Evolutionary conservation across 1,140 invertebrate genomes (phyloP).

Genomic region (Drosophila neocordata): DNA sequence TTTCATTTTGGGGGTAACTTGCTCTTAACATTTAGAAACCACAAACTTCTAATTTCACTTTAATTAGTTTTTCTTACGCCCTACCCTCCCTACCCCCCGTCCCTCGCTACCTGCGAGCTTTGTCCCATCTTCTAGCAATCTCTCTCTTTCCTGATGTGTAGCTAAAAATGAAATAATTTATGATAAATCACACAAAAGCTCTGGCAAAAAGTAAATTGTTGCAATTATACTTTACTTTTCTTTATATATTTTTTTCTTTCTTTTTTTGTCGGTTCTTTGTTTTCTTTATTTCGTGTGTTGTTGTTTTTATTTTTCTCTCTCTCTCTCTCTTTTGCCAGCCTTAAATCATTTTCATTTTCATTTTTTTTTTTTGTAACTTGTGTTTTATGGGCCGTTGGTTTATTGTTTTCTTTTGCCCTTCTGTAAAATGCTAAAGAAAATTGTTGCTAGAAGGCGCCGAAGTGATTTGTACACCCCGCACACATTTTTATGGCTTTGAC

Average conservation of each 20-base stretch:
- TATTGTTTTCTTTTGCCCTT: slow-evolving; percentile 63
- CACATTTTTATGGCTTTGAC: slow-evolving; percentile 13
- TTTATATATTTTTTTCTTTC: background rate
- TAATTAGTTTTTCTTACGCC: slow-evolving; percentile 3
- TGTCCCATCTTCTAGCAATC: background rate
- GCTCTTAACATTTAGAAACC: background rate
- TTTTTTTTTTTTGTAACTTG: slow-evolving; percentile 57
- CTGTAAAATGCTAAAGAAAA: slow-evolving; percentile 64
- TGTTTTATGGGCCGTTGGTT: slow-evolving; percentile 79
- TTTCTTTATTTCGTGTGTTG: slow-evolving; percentile 6
- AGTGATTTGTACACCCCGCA: slow-evolving; percentile 60
- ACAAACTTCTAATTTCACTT: slow-evolving; percentile 12
- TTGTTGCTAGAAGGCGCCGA: slow-evolving; percentile 41
- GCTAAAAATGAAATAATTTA: slow-evolving; percentile 12
- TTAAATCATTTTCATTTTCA: slow-evolving; percentile 75
- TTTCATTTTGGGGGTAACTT: background rate
- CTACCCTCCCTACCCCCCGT: background rate
- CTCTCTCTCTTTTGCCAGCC: slow-evolving; percentile 14
- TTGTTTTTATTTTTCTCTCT: background rate
- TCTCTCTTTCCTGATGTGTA: background rate
- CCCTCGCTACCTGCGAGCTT: background rate
- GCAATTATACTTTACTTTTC: slow-evolving; percentile 10
- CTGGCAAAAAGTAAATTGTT: slow-evolving; percentile 11
- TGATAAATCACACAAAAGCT: slow-evolving; percentile 11
- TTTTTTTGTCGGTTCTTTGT: background rate